phyloP scores from a whole-genome alignment of 2,888 invertebrate species.

The Cephus nigrinus region DNA sequence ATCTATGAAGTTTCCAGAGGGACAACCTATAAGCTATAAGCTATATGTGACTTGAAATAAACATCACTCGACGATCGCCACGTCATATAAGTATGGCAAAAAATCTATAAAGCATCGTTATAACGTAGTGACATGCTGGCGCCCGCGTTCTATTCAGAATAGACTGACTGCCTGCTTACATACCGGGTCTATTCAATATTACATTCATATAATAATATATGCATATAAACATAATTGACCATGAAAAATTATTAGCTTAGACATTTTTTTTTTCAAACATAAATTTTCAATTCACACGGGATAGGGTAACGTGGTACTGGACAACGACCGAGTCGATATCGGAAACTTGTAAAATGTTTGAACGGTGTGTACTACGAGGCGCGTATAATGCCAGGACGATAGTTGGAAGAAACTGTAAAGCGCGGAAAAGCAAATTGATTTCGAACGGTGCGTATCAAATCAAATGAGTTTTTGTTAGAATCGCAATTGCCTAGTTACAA shows the following conservation, averaged over 20 bases:
- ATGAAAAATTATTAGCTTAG: not conserved
- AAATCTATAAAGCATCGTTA: constrained; percentile 60
- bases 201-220: not conserved
- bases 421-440: constrained; percentile 22
- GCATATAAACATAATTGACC: not conserved
- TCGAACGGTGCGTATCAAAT: constrained; percentile 21
- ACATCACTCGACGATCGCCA: constrained; percentile 60
- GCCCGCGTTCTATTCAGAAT: constrained; percentile 39
- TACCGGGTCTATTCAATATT: not conserved
- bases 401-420: constrained; percentile 7
- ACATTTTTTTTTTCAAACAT: no score
- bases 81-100: constrained; percentile 55
- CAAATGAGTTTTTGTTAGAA: constrained; percentile 14
- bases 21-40: constrained; percentile 37
- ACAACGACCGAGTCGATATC: not conserved
- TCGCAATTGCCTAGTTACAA: constrained; percentile 15
- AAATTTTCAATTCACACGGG: not conserved
- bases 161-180: not conserved
- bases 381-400: constrained; percentile 6
- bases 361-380: not conserved
- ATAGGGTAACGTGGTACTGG: not conserved
- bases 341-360: not conserved
- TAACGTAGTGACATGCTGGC: constrained; percentile 53
- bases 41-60: constrained; percentile 51
- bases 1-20: constrained; percentile 3